phyloP scores from a whole-genome alignment of 2,113 vertebrate species.

The Pluvialis apricaria region DNA sequence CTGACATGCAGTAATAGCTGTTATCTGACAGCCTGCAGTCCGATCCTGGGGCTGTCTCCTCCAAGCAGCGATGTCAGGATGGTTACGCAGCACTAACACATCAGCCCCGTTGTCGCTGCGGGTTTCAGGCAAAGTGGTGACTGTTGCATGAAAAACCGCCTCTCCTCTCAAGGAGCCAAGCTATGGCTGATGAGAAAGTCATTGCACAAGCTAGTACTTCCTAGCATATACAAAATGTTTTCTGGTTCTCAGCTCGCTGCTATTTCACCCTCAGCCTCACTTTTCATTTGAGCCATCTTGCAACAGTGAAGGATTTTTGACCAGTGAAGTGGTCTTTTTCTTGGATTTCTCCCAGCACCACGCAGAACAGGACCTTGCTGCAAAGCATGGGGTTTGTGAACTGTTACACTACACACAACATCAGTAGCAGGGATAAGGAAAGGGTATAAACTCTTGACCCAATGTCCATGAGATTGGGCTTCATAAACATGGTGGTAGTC shows the following conservation, averaged over 20 bases:
- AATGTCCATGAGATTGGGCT: not conserved
- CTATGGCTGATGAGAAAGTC: not conserved
- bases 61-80: rapidly evolving
- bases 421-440: not conserved
- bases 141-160: not conserved
- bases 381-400: not conserved
- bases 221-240: not conserved
- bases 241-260: not conserved
- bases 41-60: not conserved
- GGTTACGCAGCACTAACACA: not conserved
- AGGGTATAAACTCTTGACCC: not conserved
- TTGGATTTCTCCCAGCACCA: not conserved
- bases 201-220: not conserved
- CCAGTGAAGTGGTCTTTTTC: not conserved
- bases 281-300: not conserved
- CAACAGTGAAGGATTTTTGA: not conserved
- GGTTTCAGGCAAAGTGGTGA: not conserved
- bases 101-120: not conserved
- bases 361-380: not conserved
- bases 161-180: not conserved
- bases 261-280: not conserved
- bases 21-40: not conserved
- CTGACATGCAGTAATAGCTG: not conserved
- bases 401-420: not conserved
- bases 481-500: not conserved